Percentiles rank a stretch among this genome's conserved stretches.
Conservation (phyloP, 2,888 invertebrate genomes). For the Rotaria sp. region DNA sequence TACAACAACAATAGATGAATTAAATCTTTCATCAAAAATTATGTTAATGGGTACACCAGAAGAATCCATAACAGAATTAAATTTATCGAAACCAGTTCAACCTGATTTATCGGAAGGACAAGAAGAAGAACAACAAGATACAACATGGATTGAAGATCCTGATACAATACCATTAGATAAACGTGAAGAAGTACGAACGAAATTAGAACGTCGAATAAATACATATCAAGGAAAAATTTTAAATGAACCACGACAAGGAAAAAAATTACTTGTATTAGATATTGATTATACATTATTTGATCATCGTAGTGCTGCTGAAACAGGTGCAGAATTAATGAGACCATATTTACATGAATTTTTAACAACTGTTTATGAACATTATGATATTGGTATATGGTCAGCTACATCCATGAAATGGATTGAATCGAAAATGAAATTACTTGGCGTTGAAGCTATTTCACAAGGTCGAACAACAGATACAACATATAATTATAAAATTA, state of each 20-base stretch:
- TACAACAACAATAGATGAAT: constrained; percentile 48
- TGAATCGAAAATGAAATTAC: constrained; percentile 84
- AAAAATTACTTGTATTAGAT: constrained; percentile 82
- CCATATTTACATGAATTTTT: constrained; percentile 90
- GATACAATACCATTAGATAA: constrained; percentile 36
- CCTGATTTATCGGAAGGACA: constrained; percentile 81
- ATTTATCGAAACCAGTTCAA: constrained; percentile 59
- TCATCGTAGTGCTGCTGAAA: constrained; percentile 83
- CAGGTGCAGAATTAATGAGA: constrained; percentile 79
- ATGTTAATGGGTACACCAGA: constrained; percentile 96
- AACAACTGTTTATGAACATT: constrained; percentile 63
- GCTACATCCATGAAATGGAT: constrained; percentile 98
- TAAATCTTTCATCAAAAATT: constrained; percentile 78
- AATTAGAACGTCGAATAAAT: constrained; percentile 68
- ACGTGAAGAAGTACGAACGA: constrained; percentile 59
- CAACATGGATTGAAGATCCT: constrained; percentile 43
- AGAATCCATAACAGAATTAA: constrained; percentile 62
- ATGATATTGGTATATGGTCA: constrained; percentile 96
- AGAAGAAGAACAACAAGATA: constrained; percentile 74
- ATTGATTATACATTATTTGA: constrained; percentile 94
- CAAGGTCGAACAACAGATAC: constrained; percentile 47
- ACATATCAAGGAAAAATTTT: constrained; percentile 75
- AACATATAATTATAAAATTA: constrained; percentile 77
- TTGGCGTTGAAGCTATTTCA: constrained; percentile 60
- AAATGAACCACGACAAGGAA: constrained; percentile 73